These are phyloP conservation scores for Drosophila peninsularis DNA, from an alignment of 2,888 invertebrate species.

Conservation along the genomic window DNA sequence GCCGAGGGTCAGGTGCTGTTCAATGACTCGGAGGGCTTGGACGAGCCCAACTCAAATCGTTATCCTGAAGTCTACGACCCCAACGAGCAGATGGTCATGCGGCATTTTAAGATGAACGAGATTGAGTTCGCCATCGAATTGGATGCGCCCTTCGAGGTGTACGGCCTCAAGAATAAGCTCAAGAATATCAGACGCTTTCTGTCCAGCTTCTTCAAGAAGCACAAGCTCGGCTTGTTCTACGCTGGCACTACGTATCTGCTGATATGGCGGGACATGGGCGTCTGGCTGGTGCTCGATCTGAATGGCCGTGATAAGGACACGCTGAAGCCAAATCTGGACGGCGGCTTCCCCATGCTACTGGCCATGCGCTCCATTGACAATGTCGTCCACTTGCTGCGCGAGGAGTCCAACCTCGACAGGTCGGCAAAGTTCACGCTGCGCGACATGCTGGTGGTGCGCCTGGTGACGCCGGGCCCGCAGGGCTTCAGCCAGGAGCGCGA, in stretches of 20 bases:
- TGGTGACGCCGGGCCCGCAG: constrained; percentile 70
- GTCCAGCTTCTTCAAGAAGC: constrained; percentile 67
- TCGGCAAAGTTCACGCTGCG: constrained; percentile 68
- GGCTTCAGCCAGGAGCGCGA: constrained; percentile 68
- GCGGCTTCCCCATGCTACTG: constrained; percentile 73
- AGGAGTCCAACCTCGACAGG: constrained; percentile 66
- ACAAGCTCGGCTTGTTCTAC: constrained; percentile 68
- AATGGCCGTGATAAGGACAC: constrained; percentile 74
- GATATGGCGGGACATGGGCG: constrained; percentile 77
- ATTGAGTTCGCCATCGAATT: constrained; percentile 77
- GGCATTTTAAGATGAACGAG: constrained; percentile 74
- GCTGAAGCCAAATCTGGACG: constrained; percentile 56
- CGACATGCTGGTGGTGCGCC: constrained; percentile 72
- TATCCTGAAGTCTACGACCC: constrained; percentile 66
- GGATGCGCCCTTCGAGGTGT: constrained; percentile 60
- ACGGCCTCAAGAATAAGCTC: constrained; percentile 29
- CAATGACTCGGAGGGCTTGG: constrained; percentile 55
- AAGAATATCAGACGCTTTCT: constrained; percentile 52
- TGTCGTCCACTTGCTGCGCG: constrained; percentile 72
- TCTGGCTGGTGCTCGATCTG: constrained; percentile 81
- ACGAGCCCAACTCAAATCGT: constrained; percentile 28
- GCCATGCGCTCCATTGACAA: constrained; percentile 76
- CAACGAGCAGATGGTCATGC: constrained; percentile 68
- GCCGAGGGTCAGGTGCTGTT: constrained; percentile 76
- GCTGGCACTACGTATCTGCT: constrained; percentile 74